Percentiles rank a stretch among this genome's conserved stretches.
Conservation (phyloP, 2,888 invertebrate genomes). For the Strigamia maritima region DNA sequence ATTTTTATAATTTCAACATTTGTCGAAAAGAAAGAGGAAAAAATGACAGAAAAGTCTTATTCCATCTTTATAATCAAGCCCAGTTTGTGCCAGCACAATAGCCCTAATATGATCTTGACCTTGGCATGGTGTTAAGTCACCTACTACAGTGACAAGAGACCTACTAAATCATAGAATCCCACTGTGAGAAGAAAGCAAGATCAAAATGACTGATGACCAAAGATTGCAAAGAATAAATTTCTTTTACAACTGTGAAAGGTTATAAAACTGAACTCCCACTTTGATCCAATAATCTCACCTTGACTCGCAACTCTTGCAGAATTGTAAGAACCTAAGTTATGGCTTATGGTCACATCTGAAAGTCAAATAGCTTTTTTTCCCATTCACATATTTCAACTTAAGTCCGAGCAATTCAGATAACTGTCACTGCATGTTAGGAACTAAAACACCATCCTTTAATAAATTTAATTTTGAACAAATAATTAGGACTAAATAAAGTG, state of each 20-base stretch:
- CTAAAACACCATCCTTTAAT: background rate
- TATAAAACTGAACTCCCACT: constrained; percentile 11
- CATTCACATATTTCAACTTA: background rate
- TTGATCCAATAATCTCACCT: constrained; percentile 15
- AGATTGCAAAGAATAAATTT: background rate
- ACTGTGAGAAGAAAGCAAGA: background rate
- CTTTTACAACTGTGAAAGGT: constrained; percentile 16
- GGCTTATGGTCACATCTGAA: background rate
- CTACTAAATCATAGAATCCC: background rate
- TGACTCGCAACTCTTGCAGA: background rate
- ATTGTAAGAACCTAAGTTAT: background rate
- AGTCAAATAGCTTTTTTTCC: background rate
- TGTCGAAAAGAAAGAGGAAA: background rate
- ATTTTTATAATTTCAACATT: too few relatives aligned
- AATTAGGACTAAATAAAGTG: background rate
- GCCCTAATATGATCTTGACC: background rate
- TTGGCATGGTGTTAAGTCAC: constrained; percentile 12
- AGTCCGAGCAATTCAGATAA: too few relatives aligned
- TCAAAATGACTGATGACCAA: background rate
- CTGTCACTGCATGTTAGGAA: too few relatives aligned
- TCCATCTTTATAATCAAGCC: background rate
- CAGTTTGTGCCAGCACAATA: background rate
- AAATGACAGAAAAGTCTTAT: background rate
- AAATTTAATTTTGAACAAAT: too few relatives aligned
- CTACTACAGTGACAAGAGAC: background rate